Evolutionary conservation across 2,113 vertebrate genomes (phyloP).

Genomic region (Pogona vitticeps): DNA sequence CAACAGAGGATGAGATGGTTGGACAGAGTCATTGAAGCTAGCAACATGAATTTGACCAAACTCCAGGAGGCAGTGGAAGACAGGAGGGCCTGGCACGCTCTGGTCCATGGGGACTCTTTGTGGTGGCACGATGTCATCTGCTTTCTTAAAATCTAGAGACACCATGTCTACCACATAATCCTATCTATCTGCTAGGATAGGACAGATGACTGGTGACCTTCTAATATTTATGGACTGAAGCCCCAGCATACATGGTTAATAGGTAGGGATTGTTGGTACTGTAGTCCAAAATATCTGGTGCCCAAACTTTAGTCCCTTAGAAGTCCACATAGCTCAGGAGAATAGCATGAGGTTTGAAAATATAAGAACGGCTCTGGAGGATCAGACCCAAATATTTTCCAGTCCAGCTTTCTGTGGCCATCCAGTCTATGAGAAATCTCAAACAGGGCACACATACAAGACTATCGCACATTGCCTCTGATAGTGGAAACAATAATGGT

Average conservation of each 20-base stretch:
- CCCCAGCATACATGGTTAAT: too few species aligned
- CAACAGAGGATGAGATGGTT: too few species aligned
- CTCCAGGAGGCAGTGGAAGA: too few species aligned
- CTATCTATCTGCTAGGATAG: too few species aligned
- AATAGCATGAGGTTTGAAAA: background rate
- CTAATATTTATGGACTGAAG: too few species aligned
- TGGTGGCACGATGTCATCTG: background rate
- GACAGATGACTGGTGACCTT: too few species aligned
- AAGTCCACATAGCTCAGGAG: background rate
- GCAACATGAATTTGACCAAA: too few species aligned
- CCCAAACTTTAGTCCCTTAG: background rate
- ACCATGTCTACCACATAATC: background rate
- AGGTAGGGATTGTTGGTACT: background rate
- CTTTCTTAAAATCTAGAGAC: background rate
- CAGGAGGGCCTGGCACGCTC: too few species aligned
- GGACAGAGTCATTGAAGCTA: too few species aligned
- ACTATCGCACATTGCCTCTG: background rate
- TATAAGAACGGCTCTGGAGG: too few species aligned
- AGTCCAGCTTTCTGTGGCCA: background rate
- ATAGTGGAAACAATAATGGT: background rate
- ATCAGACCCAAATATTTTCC: background rate
- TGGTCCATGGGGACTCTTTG: background rate
- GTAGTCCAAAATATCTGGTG: background rate
- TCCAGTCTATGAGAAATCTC: background rate
- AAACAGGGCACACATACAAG: background rate